phyloP scores from a whole-genome alignment of 1,140 invertebrate species.

The Parapsyche elsis region DNA sequence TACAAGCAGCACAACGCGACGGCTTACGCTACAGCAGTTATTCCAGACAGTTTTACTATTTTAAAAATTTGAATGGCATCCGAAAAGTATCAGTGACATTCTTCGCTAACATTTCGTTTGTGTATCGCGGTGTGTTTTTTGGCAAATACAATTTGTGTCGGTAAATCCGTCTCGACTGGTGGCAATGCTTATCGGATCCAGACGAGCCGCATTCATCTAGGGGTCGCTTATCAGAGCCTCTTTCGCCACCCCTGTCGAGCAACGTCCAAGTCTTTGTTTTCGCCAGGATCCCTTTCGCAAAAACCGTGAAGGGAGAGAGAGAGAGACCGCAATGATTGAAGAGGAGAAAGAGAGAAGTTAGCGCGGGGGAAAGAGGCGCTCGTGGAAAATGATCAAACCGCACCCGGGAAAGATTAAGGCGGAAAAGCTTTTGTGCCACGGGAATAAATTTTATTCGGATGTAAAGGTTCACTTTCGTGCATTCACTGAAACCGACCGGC shows the following conservation, averaged over 20 bases:
- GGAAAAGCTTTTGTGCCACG: constrained; percentile 5
- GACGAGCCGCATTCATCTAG: background rate
- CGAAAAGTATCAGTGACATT: too few species aligned
- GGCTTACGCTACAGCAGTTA: too few species aligned
- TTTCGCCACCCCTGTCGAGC: background rate
- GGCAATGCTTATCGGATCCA: constrained; percentile 6
- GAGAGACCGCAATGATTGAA: constrained; percentile 7
- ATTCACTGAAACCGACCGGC: background rate
- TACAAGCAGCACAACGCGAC: too few species aligned
- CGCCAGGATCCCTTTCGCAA: background rate
- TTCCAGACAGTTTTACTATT: too few species aligned
- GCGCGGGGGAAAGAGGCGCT: background rate
- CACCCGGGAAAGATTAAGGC: constrained; percentile 1
- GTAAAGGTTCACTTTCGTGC: constrained; percentile 24
- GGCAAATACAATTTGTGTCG: too few species aligned
- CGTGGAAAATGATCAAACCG: constrained; percentile 24
- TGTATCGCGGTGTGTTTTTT: too few species aligned
- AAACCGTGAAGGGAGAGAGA: background rate
- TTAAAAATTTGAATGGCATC: too few species aligned
- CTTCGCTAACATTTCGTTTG: too few species aligned
- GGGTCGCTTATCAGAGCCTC: too few species aligned
- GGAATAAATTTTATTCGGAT: constrained; percentile 24
- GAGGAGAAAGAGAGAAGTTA: background rate
- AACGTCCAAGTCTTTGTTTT: constrained; percentile 5
- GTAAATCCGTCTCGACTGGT: background rate